Evolutionary conservation across 2,888 invertebrate genomes (phyloP).

Genomic region (Noctua janthina): DNA sequence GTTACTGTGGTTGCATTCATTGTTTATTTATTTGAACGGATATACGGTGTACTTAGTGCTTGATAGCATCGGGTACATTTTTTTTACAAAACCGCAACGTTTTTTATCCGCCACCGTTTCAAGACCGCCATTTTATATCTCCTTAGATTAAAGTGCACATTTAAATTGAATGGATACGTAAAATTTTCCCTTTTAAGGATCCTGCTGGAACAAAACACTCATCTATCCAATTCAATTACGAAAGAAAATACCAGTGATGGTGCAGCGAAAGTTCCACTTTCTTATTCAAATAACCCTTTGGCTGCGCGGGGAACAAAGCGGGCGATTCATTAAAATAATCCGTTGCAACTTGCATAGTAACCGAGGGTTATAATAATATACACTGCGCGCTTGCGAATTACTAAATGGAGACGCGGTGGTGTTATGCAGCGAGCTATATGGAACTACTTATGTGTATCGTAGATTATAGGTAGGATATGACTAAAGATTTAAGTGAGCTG

Average conservation of each 20-base stretch:
- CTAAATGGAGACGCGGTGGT: conserved; percentile 61
- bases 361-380: conserved; percentile 71
- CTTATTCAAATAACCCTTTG: conserved; percentile 86
- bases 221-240: conserved; percentile 87
- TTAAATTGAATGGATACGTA: conserved; percentile 49
- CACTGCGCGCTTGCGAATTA: conserved; percentile 66
- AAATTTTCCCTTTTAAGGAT: conserved; percentile 53
- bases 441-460: conserved; percentile 25
- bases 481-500: conserved; percentile 14
- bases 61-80: conserved; percentile 28
- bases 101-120: conserved; percentile 4
- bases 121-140: conserved; percentile 22
- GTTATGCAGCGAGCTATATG: conserved; percentile 41
- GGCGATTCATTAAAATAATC: conserved; percentile 87
- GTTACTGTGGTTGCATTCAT: conserved; percentile 12
- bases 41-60: conserved; percentile 20
- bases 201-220: conserved; percentile 74
- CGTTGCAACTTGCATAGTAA: conserved; percentile 72
- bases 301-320: conserved; percentile 82
- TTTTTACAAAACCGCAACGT: conserved; percentile 31
- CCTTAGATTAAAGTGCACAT: conserved; percentile 47
- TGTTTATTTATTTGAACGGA: conserved; percentile 32
- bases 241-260: conserved; percentile 81
- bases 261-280: conserved; percentile 83
- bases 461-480: conserved; percentile 16